Evolutionary conservation across 2,888 invertebrate species (phyloP).

Genomic region (Himalopsyche anomala): DNA sequence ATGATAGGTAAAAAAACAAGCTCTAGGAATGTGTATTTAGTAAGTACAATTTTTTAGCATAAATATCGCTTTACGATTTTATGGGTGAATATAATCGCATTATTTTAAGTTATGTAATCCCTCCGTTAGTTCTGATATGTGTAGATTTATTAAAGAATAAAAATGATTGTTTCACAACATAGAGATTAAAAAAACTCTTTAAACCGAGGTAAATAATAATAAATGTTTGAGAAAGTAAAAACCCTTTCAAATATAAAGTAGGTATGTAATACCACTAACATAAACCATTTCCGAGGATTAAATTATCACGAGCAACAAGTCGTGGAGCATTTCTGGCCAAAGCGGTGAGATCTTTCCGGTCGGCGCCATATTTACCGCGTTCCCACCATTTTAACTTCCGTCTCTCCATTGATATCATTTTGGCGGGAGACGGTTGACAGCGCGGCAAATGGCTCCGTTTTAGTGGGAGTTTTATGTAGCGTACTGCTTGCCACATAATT

Average conservation of each 20-base stretch:
- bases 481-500: not conserved
- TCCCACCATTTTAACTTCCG: conserved; percentile 35
- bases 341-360: conserved; percentile 37
- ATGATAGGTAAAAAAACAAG: too few relatives aligned
- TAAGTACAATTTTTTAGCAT: too few relatives aligned
- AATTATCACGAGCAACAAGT: conserved; percentile 38
- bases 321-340: conserved; percentile 12
- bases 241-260: not conserved
- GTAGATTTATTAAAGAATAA: too few relatives aligned
- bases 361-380: conserved; percentile 37
- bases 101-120: too few relatives aligned
- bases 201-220: not conserved
- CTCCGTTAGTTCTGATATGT: too few relatives aligned
- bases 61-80: too few relatives aligned
- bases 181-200: too few relatives aligned
- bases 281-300: not conserved
- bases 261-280: not conserved
- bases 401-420: conserved; percentile 24
- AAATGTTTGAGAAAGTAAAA: not conserved
- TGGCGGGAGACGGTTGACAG: conserved; percentile 39
- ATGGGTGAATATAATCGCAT: too few relatives aligned
- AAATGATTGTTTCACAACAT: too few relatives aligned
- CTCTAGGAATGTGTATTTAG: too few relatives aligned
- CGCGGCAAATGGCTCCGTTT: conserved; percentile 37
- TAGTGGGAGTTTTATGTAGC: conserved; percentile 37